Evolutionary conservation across 2,888 invertebrate genomes (phyloP).

Genomic region (Melieria crassipennis): DNA sequence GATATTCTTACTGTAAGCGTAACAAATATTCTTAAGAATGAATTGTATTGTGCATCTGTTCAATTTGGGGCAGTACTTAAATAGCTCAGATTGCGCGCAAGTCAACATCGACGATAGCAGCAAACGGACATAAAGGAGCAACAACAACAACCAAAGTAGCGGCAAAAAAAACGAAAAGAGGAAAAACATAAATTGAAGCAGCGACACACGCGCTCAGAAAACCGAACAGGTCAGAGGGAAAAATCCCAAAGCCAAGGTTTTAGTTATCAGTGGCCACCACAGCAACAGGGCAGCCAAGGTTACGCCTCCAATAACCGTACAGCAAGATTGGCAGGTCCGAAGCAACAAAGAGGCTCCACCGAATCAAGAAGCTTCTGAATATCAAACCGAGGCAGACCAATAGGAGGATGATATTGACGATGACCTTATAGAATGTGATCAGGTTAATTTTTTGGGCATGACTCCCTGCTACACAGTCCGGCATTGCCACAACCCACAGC

Average conservation of each 20-base stretch:
- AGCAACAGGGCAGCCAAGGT: not conserved
- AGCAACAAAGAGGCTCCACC: constrained; percentile 18
- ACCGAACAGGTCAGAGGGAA: no score
- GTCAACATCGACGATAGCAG: no score
- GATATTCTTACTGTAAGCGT: no score
- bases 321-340: constrained; percentile 24
- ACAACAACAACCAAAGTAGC: no score
- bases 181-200: no score
- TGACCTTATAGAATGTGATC: constrained; percentile 12
- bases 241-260: not conserved
- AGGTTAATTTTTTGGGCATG: constrained; percentile 26
- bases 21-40: no score
- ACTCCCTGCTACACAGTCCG: constrained; percentile 18
- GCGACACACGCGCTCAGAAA: no score
- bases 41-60: no score
- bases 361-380: not conserved
- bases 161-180: no score
- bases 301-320: not conserved
- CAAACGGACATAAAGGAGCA: no score
- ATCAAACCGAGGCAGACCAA: not conserved
- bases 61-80: no score
- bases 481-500: not conserved
- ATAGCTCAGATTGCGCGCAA: no score
- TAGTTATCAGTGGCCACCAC: not conserved
- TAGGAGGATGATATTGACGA: constrained; percentile 7